These are phyloP conservation scores for Amblyteles armatorius DNA, from an alignment of 2,888 invertebrate genomes.

Conservation along the genomic window DNA sequence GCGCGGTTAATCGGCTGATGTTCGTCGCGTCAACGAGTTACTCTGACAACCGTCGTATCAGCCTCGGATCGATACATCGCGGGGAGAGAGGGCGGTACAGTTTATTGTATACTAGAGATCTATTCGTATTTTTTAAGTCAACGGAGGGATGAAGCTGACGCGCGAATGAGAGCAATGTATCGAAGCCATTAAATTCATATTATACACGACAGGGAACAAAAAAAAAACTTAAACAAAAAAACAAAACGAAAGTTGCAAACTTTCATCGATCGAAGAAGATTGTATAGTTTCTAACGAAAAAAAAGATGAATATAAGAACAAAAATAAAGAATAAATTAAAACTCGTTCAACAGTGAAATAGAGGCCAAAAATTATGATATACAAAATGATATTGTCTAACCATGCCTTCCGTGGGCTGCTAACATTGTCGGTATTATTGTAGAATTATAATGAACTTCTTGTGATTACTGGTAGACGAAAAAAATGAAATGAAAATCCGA, in stretches of 20 bases:
- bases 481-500: conserved; percentile 42
- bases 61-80: not conserved
- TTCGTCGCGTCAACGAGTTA: conserved; percentile 20
- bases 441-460: conserved; percentile 70
- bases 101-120: conserved; percentile 28
- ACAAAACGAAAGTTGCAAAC: conserved; percentile 49
- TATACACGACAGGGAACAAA: conserved; percentile 75
- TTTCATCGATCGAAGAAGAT: conserved; percentile 36
- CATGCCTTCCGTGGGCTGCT: conserved; percentile 66
- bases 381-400: conserved; percentile 69
- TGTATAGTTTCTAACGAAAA: conserved; percentile 48
- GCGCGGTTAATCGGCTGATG: not conserved
- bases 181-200: conserved; percentile 34
- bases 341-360: conserved; percentile 65
- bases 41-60: conserved; percentile 23
- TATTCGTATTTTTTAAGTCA: conserved; percentile 32
- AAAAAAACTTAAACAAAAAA: conserved; percentile 63
- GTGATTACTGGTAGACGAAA: conserved; percentile 71
- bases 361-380: conserved; percentile 76
- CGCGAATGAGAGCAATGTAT: conserved; percentile 27
- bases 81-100: not conserved
- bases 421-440: conserved; percentile 72
- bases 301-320: conserved; percentile 18
- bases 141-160: conserved; percentile 4
- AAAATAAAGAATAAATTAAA: conserved; percentile 35